Conservation (phyloP, 2,888 invertebrate species). For the Atrina japonica region DNA sequence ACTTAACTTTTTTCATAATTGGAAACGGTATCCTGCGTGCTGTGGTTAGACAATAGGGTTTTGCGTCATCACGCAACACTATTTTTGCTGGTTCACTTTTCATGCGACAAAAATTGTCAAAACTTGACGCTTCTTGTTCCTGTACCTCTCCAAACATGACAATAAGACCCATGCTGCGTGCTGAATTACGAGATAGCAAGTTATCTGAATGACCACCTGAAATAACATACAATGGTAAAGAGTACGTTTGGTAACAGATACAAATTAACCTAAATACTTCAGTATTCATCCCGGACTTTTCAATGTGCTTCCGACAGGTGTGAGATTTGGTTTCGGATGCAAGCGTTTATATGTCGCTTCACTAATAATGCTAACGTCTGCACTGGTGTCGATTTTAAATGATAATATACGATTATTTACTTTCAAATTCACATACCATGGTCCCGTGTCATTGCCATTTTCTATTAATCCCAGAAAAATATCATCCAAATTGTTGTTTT, state of each 20-base stretch:
- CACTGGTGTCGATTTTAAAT: conserved; percentile 11
- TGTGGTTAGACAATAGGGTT: conserved; percentile 20
- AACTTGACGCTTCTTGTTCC: background rate
- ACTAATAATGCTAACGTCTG: conserved; percentile 8
- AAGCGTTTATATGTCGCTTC: background rate
- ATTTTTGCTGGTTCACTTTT: conserved; percentile 27
- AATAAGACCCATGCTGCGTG: conserved; percentile 1
- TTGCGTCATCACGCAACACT: conserved; percentile 11
- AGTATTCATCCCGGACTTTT: conserved; percentile 2
- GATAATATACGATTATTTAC: background rate
- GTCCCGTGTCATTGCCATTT: background rate
- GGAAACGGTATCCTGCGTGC: conserved; percentile 36
- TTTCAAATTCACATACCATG: conserved; percentile 10
- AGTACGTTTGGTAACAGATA: background rate
- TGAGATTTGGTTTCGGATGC: background rate
- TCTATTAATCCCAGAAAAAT: conserved; percentile 26
- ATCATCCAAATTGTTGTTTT: conserved; percentile 1
- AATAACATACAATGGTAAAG: conserved; percentile 4
- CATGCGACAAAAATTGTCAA: background rate
- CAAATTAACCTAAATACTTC: background rate
- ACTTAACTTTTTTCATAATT: conserved; percentile 31
- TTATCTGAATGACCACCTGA: conserved; percentile 7
- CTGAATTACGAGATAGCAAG: background rate
- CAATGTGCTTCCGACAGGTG: background rate
- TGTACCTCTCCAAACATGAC: conserved; percentile 5